Base-by-base conservation (phyloP, 2,113 vertebrate genomes). In the Myrmecobius fasciatus region DNA sequence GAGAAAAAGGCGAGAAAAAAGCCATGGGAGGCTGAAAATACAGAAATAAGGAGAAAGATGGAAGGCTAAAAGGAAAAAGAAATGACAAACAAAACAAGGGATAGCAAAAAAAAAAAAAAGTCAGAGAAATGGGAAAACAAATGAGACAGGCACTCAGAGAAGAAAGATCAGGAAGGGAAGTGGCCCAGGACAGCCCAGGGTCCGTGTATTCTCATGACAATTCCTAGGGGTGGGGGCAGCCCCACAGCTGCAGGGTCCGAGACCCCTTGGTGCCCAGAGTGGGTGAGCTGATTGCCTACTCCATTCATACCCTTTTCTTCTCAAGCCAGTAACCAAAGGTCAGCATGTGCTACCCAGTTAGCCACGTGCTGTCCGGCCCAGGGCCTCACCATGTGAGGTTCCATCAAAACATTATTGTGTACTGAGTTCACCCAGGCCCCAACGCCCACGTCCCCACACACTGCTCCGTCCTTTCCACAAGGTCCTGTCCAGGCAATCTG, bases 371-470 rank as follows among this genome's bases (percentile, higher is more conserved):
- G 98, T 98, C 90, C 52, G 89, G 89, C 88, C 92, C 90, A 93
- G 67, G 49, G 12, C 90, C 56, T 89, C 53, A 88, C 90, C 25
- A 83, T 99, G 99, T 99, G 98, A 98, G 99, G 98, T 99, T 98
- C 98, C 99, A 99, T 99, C 99, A 99, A 99, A 99, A 99, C 99
- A 99, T 99, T 99, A 99, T 99, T 99, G 99, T 99, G 99, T 98
- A 43, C 95, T 83, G 67, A 83, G 67, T 83, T 83, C 67, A 83
- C 36, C 67, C 67, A 83, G 67, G n/a, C 67, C 67, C 67, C 67
- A 43, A 43, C 67, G 6, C 67, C 67, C 67, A 83, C 67, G 43
- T 24, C 22, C n/a, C 36, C 67, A 83, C 5, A 83, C 5, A 9
- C 67, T n/a, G 67, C 67, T 43, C n/a, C 43, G 36, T 43, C n/a